phyloP scores from a whole-genome alignment of 2,797 vertebrate species.

The Myoxocephalus aenaeus region DNA sequence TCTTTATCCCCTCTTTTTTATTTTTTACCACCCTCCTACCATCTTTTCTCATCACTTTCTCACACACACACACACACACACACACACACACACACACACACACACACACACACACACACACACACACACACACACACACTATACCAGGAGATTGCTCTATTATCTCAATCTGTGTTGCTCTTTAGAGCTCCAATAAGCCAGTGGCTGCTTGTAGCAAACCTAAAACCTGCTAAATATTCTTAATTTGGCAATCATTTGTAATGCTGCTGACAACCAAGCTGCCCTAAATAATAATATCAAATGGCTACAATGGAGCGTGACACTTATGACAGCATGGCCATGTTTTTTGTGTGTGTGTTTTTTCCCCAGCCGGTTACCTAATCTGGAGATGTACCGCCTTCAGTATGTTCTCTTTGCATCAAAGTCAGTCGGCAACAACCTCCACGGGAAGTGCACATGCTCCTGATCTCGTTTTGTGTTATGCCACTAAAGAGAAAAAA shows the following conservation, averaged over 20 bases:
- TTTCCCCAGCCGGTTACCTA: slow-evolving; percentile 45
- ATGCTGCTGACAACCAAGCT: slow-evolving; percentile 23
- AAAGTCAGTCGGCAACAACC: slow-evolving; percentile 64
- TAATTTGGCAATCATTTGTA: slow-evolving; percentile 23
- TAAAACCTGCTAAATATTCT: slow-evolving; percentile 17
- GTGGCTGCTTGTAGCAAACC: slow-evolving; percentile 1
- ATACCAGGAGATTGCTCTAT: slow-evolving; percentile 34
- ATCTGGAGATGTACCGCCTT: slow-evolving; percentile 58
- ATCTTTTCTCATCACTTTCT: slow-evolving; percentile 25
- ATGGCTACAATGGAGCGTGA: slow-evolving; percentile 49
- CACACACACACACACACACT: slow-evolving; percentile 7
- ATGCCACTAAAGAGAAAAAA: slow-evolving; percentile 47
- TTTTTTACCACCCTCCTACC: neutral
- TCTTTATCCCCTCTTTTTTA: slow-evolving; percentile 16
- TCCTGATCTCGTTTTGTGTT: slow-evolving; percentile 71
- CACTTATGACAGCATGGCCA: slow-evolving; percentile 35
- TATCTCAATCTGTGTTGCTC: slow-evolving; percentile 20
- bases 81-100: neutral
- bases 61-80: slow-evolving; percentile 5
- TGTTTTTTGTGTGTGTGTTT: slow-evolving; percentile 12
- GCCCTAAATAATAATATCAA: slow-evolving; percentile 49
- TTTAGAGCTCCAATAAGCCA: slow-evolving; percentile 19
- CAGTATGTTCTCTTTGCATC: slow-evolving; percentile 67
- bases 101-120: slow-evolving; percentile 6
- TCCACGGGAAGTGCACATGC: slow-evolving; percentile 66